Evolutionary conservation across 2,797 vertebrate genomes (phyloP).

Genomic region (Alca torda): DNA sequence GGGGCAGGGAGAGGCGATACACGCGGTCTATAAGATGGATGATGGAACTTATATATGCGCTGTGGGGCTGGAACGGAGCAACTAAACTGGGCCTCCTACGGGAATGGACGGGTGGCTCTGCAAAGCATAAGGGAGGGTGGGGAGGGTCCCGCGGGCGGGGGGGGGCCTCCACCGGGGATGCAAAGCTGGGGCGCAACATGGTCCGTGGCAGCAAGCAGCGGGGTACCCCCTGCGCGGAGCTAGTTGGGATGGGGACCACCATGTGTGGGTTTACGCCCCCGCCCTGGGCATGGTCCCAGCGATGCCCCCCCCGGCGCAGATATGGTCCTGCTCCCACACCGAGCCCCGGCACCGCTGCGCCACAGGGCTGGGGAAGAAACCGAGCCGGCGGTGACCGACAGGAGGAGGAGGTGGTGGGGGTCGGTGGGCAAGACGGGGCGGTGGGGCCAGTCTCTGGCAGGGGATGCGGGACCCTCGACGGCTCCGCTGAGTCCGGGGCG

Average conservation of each 20-base stretch:
- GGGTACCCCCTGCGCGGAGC: not conserved
- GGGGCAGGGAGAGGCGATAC: not conserved
- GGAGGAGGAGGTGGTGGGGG: not conserved
- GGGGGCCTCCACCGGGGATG: not conserved
- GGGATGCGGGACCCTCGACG: not conserved
- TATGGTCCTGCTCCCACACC: not conserved
- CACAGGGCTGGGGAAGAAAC: not conserved
- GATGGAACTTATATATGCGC: not conserved
- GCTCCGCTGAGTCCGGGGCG: slow-evolving; percentile 49
- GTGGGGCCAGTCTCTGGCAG: slow-evolving; percentile 21
- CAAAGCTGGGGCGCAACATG: not conserved
- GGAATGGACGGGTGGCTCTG: not conserved
- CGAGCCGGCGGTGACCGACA: rapidly evolving
- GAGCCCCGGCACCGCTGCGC: not conserved
- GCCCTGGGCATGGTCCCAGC: not conserved
- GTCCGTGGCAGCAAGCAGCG: not conserved
- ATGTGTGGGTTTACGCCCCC: rapidly evolving
- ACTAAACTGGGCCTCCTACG: slow-evolving; percentile 27
- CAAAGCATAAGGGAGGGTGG: not conserved
- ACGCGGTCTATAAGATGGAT: not conserved
- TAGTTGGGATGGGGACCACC: not conserved
- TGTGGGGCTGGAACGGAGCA: slow-evolving; percentile 1
- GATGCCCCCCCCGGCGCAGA: rapidly evolving
- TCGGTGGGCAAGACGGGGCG: not conserved
- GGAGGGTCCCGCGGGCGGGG: not conserved